Base-by-base conservation (phyloP, 2,797 vertebrate genomes). In the Myotis vivesi region DNA sequence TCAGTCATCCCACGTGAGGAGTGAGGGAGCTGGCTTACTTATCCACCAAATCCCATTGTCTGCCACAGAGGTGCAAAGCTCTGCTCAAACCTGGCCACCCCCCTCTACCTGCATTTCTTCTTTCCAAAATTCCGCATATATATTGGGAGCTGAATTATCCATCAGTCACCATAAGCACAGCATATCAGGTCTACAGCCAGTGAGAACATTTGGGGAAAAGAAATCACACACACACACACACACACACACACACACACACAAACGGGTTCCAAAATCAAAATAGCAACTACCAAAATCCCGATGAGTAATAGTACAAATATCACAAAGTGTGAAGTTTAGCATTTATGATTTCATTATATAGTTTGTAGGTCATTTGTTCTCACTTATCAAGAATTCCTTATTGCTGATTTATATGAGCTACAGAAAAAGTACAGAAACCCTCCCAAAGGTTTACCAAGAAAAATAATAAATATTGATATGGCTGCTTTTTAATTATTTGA, bases 321-420 rank as follows among this genome's bases (percentile, higher is more conserved):
- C 59, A 77, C 17, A 20, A 33, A 71, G 59, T 49, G 13, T 69
- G 28, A 75, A 55, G 30, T 1, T 87, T 51, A 75, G 22, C 19
- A 89, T 38, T 92, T 75, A 68, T 1, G 53, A 82, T 62, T 94
- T 83, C 49, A 36, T 57, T 23, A 57, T 15, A 68, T 10, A 69
- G 33, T 75, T 62, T 85, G 23, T 33, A 81, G 72, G 38, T 69
- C 51, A 30, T 90, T 55, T 73, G 23, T 83, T 83, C 59, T 73
- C 44, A 68, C 2, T 69, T 93, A 66, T 15, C 17, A 62, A 80
- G 51, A 75, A 76, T 44, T 72, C 36, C 85, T 73, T 57, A 87
- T n/a, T 90, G 49, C 49, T 73, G 72, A 77, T 66, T 68, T 92
- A 55, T 69, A 92, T 89, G 49, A 82, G 62, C 57, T 59, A 77